Base-by-base conservation (phyloP, 1,140 invertebrate species). In the Zaprionus africanus region DNA sequence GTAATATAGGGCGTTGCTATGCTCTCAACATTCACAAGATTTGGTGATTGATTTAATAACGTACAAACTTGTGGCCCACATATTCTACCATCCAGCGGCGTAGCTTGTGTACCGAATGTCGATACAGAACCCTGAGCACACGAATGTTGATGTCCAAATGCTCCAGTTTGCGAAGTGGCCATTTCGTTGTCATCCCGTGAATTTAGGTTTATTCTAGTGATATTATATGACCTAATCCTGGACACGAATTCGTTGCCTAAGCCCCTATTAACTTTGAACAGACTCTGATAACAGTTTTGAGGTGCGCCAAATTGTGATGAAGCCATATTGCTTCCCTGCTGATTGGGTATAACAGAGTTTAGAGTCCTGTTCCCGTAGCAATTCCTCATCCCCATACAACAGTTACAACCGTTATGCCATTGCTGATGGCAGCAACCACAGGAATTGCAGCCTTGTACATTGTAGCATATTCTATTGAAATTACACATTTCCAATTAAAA, bases 401-500 rank as follows among this genome's bases (percentile, higher is more conserved):
- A 38, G 17, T n/a, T 36, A 11, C 24, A 56, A 9, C n/a, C 12
- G 5, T 51, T 22, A 9, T 26, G n/a, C 9, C 38, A 60, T 24
- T 26, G 7, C 6, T 36, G 31, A 3, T 17, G 41, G 15, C 31
- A 66, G 41, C 61, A 70, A 34, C 19, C 13, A 24, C 49, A 28
- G 13, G 17, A 17, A 5, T 43, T 63, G 43, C 5, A 11, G 46
- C 22, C 59, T 5, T n/a, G 31, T 31, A 13, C 9, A 36, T 28
- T 54, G 17, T n/a, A 46, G 36, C 22, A 62, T 65, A 72, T 61
- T 71, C 58, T 67, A 81, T 83, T 80, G 4, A 78, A 87, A 84
- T 88, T 88, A 88, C 78, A 87, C 64, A 88, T 83, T 88, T 63
- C 54, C 63, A 15, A 76, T 73, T 73, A 73, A 81, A 87, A 71